Evolutionary conservation across 2,797 vertebrate genomes (phyloP).

Genomic region (Neosilurus hyrtlii): DNA sequence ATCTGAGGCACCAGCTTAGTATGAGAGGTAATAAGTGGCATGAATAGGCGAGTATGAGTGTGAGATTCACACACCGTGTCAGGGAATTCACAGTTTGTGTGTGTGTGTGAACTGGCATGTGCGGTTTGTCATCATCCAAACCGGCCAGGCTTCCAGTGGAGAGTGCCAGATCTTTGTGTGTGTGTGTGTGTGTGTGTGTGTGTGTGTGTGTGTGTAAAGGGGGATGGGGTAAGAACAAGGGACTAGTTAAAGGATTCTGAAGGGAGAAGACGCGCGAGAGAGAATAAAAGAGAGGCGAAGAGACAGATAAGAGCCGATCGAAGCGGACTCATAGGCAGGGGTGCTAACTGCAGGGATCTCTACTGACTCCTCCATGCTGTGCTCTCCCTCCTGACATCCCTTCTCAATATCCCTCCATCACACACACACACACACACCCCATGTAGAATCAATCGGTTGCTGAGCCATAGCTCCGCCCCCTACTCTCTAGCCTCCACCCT

Average conservation of each 20-base stretch:
- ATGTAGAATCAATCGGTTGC: slow-evolving; percentile 55
- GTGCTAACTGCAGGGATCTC: slow-evolving; percentile 39
- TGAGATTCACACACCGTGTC: neutral
- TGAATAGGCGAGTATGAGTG: neutral
- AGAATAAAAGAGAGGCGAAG: slow-evolving; percentile 28
- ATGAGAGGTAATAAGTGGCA: neutral
- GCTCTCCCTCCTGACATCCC: neutral
- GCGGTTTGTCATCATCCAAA: slow-evolving; percentile 42
- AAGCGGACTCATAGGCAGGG: slow-evolving; percentile 31
- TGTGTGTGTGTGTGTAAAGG: slow-evolving; percentile 2
- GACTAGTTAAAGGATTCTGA: neutral
- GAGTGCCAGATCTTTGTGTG: slow-evolving; percentile 18
- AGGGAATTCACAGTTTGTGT: slow-evolving; percentile 25
- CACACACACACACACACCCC: neutral
- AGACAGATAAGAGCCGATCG: slow-evolving; percentile 35
- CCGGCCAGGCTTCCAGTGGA: slow-evolving; percentile 34
- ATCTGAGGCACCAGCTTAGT: neutral
- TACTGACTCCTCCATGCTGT: slow-evolving; percentile 14
- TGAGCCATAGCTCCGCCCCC: slow-evolving; percentile 38
- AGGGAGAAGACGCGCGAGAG: neutral
- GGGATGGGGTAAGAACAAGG: slow-evolving; percentile 2
- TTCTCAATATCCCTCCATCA: neutral
- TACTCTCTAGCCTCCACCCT: neutral
- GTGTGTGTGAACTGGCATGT: slow-evolving; percentile 11
- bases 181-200: slow-evolving; percentile 9